A percentile compares a stretch with the other conserved stretches of the same genome.
Conservation (phyloP, 2,113 vertebrate species). For the Carassius carassius region DNA sequence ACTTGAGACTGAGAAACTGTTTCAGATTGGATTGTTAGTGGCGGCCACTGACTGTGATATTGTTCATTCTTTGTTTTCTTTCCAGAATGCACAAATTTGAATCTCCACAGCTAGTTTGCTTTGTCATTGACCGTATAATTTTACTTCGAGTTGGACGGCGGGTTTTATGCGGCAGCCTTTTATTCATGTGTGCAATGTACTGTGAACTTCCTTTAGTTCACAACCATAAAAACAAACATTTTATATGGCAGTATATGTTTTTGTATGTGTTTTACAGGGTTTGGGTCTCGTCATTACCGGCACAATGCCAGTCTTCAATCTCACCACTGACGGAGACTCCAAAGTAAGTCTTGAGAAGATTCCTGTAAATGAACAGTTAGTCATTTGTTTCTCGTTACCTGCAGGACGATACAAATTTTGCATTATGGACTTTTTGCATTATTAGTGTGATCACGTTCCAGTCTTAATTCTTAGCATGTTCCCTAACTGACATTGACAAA, state of each 20-base stretch:
- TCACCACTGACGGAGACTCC: conserved; percentile 83
- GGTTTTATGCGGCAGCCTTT: background rate
- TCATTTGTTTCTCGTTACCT: background rate
- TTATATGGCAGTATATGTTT: background rate
- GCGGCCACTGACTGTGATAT: conserved; percentile 1
- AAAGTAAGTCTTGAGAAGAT: conserved; percentile 71
- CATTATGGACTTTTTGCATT: conserved; percentile 12
- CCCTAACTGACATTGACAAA: conserved; percentile 31
- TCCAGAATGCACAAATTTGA: background rate
- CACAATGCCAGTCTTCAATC: conserved; percentile 96
- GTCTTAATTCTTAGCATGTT: conserved; percentile 9
- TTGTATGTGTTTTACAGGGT: conserved; percentile 73
- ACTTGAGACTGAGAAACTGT: background rate
- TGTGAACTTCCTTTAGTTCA: background rate
- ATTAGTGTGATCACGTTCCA: conserved; percentile 18
- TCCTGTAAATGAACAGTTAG: conserved; percentile 7
- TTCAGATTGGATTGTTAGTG: conserved; percentile 14
- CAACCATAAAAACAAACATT: background rate
- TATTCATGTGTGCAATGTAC: conserved; percentile 2
- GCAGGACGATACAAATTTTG: background rate
- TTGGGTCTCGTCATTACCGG: conserved; percentile 95
- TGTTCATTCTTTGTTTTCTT: conserved; percentile 12
- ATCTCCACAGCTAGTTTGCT: conserved; percentile 22
- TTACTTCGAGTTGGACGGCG: background rate
- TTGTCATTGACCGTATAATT: conserved; percentile 31